Evolutionary conservation across 2,113 vertebrate genomes (phyloP), one percentile per base, ranked within the genome.

Genomic region (Mormyrus iriodes): DNA sequence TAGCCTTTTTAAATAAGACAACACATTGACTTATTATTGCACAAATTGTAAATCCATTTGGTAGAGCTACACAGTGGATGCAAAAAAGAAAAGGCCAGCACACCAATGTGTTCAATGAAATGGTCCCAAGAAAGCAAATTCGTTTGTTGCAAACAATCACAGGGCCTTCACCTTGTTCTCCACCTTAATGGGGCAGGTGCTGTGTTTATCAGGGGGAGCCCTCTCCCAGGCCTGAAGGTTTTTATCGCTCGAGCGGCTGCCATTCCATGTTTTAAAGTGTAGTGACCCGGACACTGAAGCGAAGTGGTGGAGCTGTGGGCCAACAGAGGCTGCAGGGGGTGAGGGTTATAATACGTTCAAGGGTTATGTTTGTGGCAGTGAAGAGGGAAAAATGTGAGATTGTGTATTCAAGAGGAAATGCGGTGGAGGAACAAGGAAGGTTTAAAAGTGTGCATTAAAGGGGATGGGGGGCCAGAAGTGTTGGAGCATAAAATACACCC

Each of bases 221-320:
- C 27, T 35, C 31, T 4, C 27, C 65, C 65, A 73, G 65, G 65
- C 65, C 65, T 31, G 65, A 73, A 87, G 85, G 89, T 89, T 85
- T 91, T 91, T 79, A 89, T 92, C 90, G 91, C 93, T 92, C 93
- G 91, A 0, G 91, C 93, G 93, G 91, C 92, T 92, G 91, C 92
- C 92, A 93, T 88, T 90, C 88, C 27, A 88, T 92, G 92, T 93
- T 94, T 93, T 92, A 93, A 89, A 91, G 94, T 94, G 93, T 94
- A 95, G 95, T 95, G 94, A 95, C 95, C 95, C 92, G 90, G 91
- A 93, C 91, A 21, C 90, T 95, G 87, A 95, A 94, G 94, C 93
- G 94, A 94, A 95, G 95, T 94, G 94, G 93, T 91, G 91, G 93
- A 94, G 94, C 94, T 94, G 95, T 95, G 90, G 92, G 90, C 89